Evolutionary conservation across 2,797 vertebrate genomes (phyloP).

Genomic region (Anomalospiza imberbis): DNA sequence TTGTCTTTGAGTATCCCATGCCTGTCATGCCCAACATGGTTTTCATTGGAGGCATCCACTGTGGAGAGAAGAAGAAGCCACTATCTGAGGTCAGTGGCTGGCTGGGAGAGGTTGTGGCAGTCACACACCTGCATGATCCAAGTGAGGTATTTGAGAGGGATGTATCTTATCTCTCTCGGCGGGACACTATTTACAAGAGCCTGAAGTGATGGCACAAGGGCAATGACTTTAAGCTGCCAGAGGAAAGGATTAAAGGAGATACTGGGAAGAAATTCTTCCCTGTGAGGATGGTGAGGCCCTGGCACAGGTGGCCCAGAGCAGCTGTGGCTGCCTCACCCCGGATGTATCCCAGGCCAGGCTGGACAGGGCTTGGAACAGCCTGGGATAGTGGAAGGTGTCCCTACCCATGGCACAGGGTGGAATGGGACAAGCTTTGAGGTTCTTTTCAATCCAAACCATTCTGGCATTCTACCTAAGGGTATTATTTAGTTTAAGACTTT

Average conservation of each 20-base stretch:
- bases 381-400: background rate
- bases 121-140: background rate
- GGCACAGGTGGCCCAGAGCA: too few species aligned
- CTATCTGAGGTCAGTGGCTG: conserved; percentile 76
- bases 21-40: conserved; percentile 86
- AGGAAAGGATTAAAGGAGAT: background rate
- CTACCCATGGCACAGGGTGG: background rate
- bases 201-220: background rate
- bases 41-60: conserved; percentile 85
- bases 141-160: background rate
- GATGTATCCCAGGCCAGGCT: background rate
- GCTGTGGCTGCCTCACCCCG: too few species aligned
- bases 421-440: fast-evolving
- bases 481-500: background rate
- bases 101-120: background rate
- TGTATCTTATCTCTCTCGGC: background rate
- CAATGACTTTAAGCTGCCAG: background rate
- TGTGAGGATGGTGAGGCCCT: too few species aligned
- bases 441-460: background rate
- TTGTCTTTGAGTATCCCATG: conserved; percentile 75
- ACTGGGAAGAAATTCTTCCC: background rate
- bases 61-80: conserved; percentile 69
- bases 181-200: background rate
- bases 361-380: background rate
- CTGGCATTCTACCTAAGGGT: background rate